Evolutionary conservation across 2,888 invertebrate genomes (phyloP), one percentile per base, ranked within the genome.

Genomic region (Meganola albula): DNA sequence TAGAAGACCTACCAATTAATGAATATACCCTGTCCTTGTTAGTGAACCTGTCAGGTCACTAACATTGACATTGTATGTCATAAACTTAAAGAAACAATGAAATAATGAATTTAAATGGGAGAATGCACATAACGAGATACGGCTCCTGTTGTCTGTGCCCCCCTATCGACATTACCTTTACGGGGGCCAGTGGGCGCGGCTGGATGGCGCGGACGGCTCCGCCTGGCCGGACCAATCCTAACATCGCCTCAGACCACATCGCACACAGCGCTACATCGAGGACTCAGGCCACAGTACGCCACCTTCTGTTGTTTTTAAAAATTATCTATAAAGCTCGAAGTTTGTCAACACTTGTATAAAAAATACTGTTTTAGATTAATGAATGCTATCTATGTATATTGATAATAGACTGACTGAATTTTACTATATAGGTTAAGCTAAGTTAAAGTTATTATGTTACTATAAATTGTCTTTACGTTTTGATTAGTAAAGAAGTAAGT

Each of bases 241-340:
- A 82, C 77, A 80, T 78, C 74, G 72, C 71, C 72, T 71, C 75
- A 76, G 79, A 80, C 74, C 82, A 79, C 83, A 80, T 79, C 75
- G 69, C 79, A 82, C 78, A 79, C 74, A 66, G 77, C 73, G 76
- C 72, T 78, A 64, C 79, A 83, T 80, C 80, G 76, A 74, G 75
- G 78, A 74, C 78, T 72, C 78, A 64, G 74, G 79, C 72, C 78
- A 77, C 77, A 75, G 64, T 68, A 72, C 77, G 76, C 74, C 83
- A 80, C 76, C 82, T 82, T 83, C 85, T 85, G 85, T 84, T 78
- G 75, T 82, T 84, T 80, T 82, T 82, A 82, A 84, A 82, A 77
- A 77, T 72, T 60, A 75, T 70, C 75, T 79, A 78, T 79, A 78
- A 77, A 82, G 70, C 79, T 82, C 74, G 75, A 68, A 58, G 61